Base-by-base conservation (phyloP, 2,888 invertebrate species). In the Leptopilina myrica region DNA sequence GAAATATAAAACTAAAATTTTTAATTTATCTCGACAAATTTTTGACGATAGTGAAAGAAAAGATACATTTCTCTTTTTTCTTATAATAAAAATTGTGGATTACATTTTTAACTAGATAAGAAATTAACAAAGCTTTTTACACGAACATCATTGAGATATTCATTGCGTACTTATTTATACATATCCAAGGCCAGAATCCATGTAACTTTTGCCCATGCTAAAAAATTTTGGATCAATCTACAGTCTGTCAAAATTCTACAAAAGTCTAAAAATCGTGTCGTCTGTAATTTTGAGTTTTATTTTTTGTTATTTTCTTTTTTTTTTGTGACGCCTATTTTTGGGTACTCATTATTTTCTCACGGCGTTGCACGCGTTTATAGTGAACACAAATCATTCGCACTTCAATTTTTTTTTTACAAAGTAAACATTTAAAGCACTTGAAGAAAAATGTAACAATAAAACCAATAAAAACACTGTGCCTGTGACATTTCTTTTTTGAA, bases 261-360 rank as follows among this genome's bases (percentile, higher is more conserved):
- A 49, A 8, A 46, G 67, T 67, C n/a, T 73, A n/a, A 56, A 73
- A 73, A 40, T 15, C 56, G 56, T 73, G 73, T 73, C 73, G 73
- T 73, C 73, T 40, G 4, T 49, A 73, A 73, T 56, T 73, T 56
- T 73, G 33, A 56, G 26, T 56, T 14, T 33, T 49, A 49, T 49
- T 9, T 49, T 49, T 8, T 49, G 12, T 8, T 49, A 49, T 49
- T 49, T 4, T 49, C 12, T 56, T 56, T 56, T 53, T 56, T 53
- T 66, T 66, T 80, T 56, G 81, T 83, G 84, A 83, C 83, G 81
- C 81, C 69, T 80, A 67, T 75, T 78, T 78, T 43, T 33, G 76
- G 84, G 84, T 82, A 78, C 82, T 20, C 20, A 81, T 85, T 86
- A 86, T 89, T 84, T 87, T 85, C 90, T 89, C 89, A 86, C 89